Base-by-base conservation (phyloP, 2,888 invertebrate species). In the Agrilus cyanescens region DNA sequence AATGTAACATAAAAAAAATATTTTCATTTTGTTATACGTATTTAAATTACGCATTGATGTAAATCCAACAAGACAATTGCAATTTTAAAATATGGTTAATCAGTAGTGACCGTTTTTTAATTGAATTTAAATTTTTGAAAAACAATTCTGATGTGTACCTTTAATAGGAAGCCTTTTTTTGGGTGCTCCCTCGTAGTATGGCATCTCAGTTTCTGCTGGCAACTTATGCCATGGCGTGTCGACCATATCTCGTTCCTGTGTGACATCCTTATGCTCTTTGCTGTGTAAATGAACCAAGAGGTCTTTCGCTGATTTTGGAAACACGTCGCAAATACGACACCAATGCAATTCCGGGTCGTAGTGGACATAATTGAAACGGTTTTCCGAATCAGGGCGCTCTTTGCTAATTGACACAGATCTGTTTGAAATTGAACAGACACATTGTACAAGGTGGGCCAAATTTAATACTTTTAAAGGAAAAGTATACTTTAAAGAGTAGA, bases 281-380 rank as follows among this genome's bases (percentile, higher is more conserved):
- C 80, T 76, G 61, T 89, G 89, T 53, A 89, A 73, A 71, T 90
- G 90, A 63, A 82, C 80, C 53, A 90, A 68, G 63, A 84, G 85
- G 62, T 87, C 86, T 63, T 87, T 86, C 39, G 88, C 88, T 2
- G 87, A 85, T 58, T 83, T 78, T 25, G 89, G 89, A 65, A 90
- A 90, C 55, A 83, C 82, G 63, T 86, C 82, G 68, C 90, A 90
- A 38, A 81, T 76, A 42, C 86, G 75, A 63, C 89, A 90, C 90
- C 90, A 90, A 62, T 89, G 88, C 74, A 86, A 80, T 68, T 88
- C 88, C 0, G 88, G 86, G 66, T 90, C 89, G 61, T 86, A 89
- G 68, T 86, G 85, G 40, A 85, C 80, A 58, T 82, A 85, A 74
- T 86, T 87, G 64, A 25, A 25, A 25, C 75, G 80, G 62, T 75